Base-by-base conservation (phyloP, 1,140 invertebrate genomes). In the Hypothenemus hampei region DNA sequence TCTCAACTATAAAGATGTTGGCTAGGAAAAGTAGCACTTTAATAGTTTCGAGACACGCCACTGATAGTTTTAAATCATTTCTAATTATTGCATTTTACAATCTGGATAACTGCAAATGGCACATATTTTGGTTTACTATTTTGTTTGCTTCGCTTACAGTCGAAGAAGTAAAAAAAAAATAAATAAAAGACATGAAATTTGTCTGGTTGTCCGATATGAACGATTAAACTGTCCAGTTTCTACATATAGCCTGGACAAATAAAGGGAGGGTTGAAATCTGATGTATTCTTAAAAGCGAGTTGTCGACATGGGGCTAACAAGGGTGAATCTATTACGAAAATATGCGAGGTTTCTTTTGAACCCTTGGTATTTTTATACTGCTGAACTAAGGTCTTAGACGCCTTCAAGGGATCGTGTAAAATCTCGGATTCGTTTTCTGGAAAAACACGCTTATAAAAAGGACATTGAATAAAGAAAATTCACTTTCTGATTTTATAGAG, bases 181-280 rank as follows among this genome's bases (percentile, higher is more conserved):
- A n/a, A 37, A 15, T 16, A 37, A 10, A 37, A 37, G 35, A n/a
- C n/a, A n/a, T 16, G 8, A 16, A 29, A 29, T 29, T 29, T 29
- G 6, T n/a, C 26, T 29, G 26, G 6, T 7, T 29, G 48, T 50
- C 48, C 48, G 24, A 37, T 20, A 16, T n/a, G n/a, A n/a, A 26
- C 11, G 41, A 41, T 51, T 51, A 51, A 51, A 51, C 23, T 41
- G 48, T 51, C 48, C 48, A 51, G 22, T 37, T 4, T 21, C 24
- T 26, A 41, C 23, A 39, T 22, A 10, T 16, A 20, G 33, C 3
- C 6, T 11, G 13, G 21, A 18, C 16, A 48, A 48, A 48, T 51
- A 41, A 51, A 51, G 41, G n/a, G 48, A 51, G 48, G 48, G 48
- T 51, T 51, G 36, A 40, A 51, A 51, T 51, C 48, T 31, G 37